Evolutionary conservation across 2,797 vertebrate species (phyloP), one percentile per base, ranked within the genome.

Genomic region (Jordanella pulchra): DNA sequence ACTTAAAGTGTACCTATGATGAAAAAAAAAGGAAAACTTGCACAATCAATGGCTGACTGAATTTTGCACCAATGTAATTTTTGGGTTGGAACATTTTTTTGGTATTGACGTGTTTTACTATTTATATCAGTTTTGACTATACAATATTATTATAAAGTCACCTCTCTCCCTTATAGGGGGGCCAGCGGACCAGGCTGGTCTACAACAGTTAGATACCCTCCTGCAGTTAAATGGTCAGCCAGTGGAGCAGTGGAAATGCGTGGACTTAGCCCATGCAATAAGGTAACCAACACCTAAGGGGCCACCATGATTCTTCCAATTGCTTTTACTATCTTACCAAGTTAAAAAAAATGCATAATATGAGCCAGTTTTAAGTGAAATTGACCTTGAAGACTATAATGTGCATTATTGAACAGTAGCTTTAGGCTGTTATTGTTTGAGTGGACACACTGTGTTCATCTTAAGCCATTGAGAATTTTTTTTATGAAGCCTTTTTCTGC

Each of bases 161-260:
- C 65, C 80, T 61, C 71, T 72, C 25, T 6, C 69, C 60, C 55
- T 65, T 51, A 32, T 80, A 98, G 97, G 97, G 61, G 96, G 97
- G 73, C 97, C 97, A 2, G 97, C 97, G 0, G 96, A 98, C 84
- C 93, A 92, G 87, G 97, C 97, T 1, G 97, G 97, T 35, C 92
- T 99, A 72, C 96, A 96, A 90, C 97, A 96, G 56, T 89, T 96
- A 4, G 97, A 99, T 91, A 97, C 96, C 0, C 93, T 99, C 75
- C 91, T 99, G 78, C 96, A 97, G 91, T 93, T 99, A 65, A 98
- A 99, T 0, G 96, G 96, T 87, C 95, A 95, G 82, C 94, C 95
- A 0, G 97, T 99, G 88, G 97, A 98, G 75, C 96, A 97, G 84
- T 99, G 97, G 97, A 98, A 99, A 84, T 99, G 97, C 32, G 95